Percentiles rank a stretch among this genome's conserved stretches.
phyloP scores from a whole-genome alignment of 2,113 vertebrate genomes.

The Leucosticte australis region DNA sequence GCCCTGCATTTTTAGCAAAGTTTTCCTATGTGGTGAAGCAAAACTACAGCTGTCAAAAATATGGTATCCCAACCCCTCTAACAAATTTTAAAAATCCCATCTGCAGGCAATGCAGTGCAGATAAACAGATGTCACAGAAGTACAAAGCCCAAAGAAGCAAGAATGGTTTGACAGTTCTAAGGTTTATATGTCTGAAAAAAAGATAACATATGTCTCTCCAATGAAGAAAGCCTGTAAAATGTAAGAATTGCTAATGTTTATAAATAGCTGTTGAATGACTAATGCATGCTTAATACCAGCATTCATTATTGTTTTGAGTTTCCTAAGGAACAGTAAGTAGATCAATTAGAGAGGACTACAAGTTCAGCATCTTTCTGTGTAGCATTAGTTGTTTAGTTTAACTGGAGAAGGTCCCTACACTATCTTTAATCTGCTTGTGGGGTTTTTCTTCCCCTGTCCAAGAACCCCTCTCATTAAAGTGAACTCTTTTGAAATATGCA shows the following conservation, averaged over 20 bases:
- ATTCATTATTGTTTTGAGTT: slow-evolving; percentile 80
- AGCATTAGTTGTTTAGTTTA: slow-evolving; percentile 88
- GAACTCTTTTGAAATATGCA: slow-evolving; percentile 90
- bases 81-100: slow-evolving; percentile 65
- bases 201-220: slow-evolving; percentile 61
- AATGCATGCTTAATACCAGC: slow-evolving; percentile 87
- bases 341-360: slow-evolving; percentile 95
- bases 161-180: slow-evolving; percentile 62
- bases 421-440: slow-evolving; percentile 88
- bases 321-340: slow-evolving; percentile 88
- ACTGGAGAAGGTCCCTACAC: slow-evolving; percentile 83
- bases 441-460: slow-evolving; percentile 64
- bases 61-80: slow-evolving; percentile 44
- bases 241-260: slow-evolving; percentile 75
- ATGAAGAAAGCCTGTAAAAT: slow-evolving; percentile 36
- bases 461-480: slow-evolving; percentile 88
- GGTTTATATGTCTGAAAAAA: slow-evolving; percentile 64
- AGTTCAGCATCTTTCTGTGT: slow-evolving; percentile 97
- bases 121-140: slow-evolving; percentile 66
- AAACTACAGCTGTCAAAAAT: slow-evolving; percentile 71
- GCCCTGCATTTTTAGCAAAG: slow-evolving; percentile 30
- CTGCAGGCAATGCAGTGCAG: slow-evolving; percentile 59
- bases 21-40: slow-evolving; percentile 57
- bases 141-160: slow-evolving; percentile 64
- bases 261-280: slow-evolving; percentile 90